A percentile compares a stretch with the other conserved stretches of the same genome.
Conservation (phyloP, 2,888 invertebrate species). For the Melinaea menophilus region DNA sequence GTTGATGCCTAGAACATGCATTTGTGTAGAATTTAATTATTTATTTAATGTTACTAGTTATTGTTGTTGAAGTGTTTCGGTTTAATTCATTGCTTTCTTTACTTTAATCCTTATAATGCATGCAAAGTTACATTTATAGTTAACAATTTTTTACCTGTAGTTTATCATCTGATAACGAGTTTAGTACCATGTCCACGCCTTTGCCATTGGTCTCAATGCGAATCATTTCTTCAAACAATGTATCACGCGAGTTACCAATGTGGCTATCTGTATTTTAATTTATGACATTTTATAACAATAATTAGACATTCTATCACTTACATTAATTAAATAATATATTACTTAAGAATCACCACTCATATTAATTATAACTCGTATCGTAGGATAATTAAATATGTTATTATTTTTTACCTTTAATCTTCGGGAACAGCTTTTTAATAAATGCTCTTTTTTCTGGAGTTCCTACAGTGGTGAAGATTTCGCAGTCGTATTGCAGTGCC, state of each 20-base stretch:
- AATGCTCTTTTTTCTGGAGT: constrained; percentile 92
- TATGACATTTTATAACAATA: background rate
- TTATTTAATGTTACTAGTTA: too few relatives aligned
- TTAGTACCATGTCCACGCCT: constrained; percentile 94
- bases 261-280: constrained; percentile 67
- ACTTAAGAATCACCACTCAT: too few relatives aligned
- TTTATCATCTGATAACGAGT: constrained; percentile 95
- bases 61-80: too few relatives aligned
- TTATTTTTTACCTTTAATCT: constrained; percentile 69
- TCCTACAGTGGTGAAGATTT: constrained; percentile 96
- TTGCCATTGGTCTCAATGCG: constrained; percentile 86
- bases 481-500: constrained; percentile 91
- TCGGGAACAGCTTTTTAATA: constrained; percentile 92
- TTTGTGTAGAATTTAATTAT: background rate
- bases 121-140: background rate
- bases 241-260: constrained; percentile 92
- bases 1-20: constrained; percentile 60
- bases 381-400: too few relatives aligned
- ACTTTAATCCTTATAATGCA: background rate
- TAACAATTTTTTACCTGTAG: constrained; percentile 73
- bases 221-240: constrained; percentile 92
- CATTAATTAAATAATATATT: background rate
- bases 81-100: background rate
- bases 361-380: background rate
- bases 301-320: background rate